These are phyloP conservation scores for Macropodus opercularis DNA, from an alignment of 2,797 vertebrate genomes.

Conservation along the genomic window DNA sequence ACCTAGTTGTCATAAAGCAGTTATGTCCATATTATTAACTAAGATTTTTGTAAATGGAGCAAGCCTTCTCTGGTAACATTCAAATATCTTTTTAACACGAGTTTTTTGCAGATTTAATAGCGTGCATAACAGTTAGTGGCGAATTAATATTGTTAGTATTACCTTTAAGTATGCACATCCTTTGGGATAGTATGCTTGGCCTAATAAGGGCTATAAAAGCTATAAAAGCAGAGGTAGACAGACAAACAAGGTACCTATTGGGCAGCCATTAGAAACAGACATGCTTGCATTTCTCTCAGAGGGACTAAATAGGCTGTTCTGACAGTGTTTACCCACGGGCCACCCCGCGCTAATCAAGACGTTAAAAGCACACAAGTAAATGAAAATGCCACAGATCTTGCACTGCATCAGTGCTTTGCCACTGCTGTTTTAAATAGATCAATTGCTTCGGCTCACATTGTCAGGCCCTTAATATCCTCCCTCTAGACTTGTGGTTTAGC, in stretches of 20 bases:
- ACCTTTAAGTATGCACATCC: conserved; percentile 26
- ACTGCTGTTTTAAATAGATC: conserved; percentile 71
- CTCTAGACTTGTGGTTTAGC: conserved; percentile 66
- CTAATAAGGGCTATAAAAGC: conserved; percentile 30
- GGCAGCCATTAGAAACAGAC: conserved; percentile 29
- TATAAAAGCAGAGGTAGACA: conserved; percentile 25
- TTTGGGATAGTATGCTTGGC: conserved; percentile 8
- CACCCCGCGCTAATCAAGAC: conserved; percentile 66
- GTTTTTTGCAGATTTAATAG: background rate
- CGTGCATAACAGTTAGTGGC: conserved; percentile 14
- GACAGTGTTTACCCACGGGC: conserved; percentile 63
- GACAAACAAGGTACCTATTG: conserved; percentile 28
- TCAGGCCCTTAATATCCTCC: conserved; percentile 71
- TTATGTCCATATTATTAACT: no score
- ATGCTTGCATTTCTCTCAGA: conserved; percentile 30
- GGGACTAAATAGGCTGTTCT: conserved; percentile 54
- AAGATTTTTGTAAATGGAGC: background rate
- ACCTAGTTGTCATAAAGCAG: background rate
- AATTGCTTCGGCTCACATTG: conserved; percentile 63
- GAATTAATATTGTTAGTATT: conserved; percentile 12
- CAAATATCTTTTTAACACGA: conserved; percentile 3
- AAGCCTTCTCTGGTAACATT: background rate
- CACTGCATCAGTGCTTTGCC: conserved; percentile 36
- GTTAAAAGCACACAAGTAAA: conserved; percentile 67
- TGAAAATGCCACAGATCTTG: conserved; percentile 70